These are phyloP conservation scores for Bettongia penicillata DNA, from an alignment of 2,113 vertebrate genomes.

Conservation along the genomic window DNA sequence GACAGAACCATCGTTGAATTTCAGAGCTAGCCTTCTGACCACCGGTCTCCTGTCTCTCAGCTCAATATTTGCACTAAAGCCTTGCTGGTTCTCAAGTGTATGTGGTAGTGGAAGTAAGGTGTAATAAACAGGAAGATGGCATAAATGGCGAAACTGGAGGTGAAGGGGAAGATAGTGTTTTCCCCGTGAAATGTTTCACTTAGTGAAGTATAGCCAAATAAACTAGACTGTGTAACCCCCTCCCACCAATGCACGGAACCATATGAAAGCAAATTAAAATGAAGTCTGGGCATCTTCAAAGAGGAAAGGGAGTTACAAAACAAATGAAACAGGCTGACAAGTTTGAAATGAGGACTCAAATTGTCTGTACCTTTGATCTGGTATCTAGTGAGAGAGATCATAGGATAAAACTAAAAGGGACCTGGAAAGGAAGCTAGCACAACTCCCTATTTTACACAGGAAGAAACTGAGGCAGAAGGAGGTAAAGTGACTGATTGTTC, in stretches of 20 bases:
- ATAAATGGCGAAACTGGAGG: not conserved
- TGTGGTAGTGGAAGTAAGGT: not conserved
- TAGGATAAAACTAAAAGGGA: not conserved
- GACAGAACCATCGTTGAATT: not conserved
- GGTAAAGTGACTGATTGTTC: not conserved
- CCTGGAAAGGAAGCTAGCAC: not conserved
- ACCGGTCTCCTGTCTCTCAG: not conserved
- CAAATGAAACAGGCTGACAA: not conserved
- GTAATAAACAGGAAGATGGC: not conserved
- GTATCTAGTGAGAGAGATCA: not conserved
- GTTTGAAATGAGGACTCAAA: not conserved
- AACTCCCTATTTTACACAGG: not conserved
- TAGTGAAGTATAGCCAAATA: not conserved
- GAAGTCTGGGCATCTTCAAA: not conserved
- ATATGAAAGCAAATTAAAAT: not conserved
- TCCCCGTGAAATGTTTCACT: not conserved
- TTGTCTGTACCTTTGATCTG: not conserved
- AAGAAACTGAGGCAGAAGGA: not conserved
- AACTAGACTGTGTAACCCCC: not conserved
- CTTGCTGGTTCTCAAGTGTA: not conserved
- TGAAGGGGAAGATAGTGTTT: not conserved
- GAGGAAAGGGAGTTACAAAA: not conserved
- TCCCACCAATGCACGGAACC: not conserved
- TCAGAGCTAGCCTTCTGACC: not conserved
- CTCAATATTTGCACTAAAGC: not conserved